Base-by-base conservation (phyloP, 2,888 invertebrate species). In the Yponomeuta plumbellus region DNA sequence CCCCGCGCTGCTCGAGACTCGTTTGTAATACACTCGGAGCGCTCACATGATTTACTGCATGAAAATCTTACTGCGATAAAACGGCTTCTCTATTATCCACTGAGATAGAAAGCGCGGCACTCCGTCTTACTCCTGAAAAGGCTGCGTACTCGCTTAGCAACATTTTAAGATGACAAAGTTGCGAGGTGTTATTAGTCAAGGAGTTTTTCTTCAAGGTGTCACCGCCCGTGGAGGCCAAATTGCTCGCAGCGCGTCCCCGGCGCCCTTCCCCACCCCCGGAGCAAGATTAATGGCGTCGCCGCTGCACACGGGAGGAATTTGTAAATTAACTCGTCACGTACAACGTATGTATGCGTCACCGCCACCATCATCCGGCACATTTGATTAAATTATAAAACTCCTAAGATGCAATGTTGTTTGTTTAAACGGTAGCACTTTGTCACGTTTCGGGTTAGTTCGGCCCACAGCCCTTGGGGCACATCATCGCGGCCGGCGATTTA, bases 231-330 rank as follows among this genome's bases (percentile, higher is more conserved):
- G 44, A 13, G 44, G 17, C 44, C 44, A 52, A 52, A 52, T 52
- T 52, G 44, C 44, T 52, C 44, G 44, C 13, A 17, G 44, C 44
- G 44, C 17, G 44, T 52, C 44, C 44, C 17, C 44, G 17, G 17
- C 44, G 44, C 17, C 17, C 44, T 17, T 13, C 44, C 44, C 59
- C 23, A 6, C 59, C 11, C 59, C 23, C 22, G 22, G 59, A 21
- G 59, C 11, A 21, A 59, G 59, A 59, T 23, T 22, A 59, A 59
- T 59, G 59, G 44, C 59, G 59, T 59, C 59, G 59, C 59, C 22
- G 59, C 59, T 23, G 59, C 59, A 59, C 23, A 59, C 23, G 22
- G 59, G 22, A 59, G 59, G 59, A 59, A 59, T 59, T 59, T 59
- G 59, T 23, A 59, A 59, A 59, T 59, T 59, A 59, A 59, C 59